These are phyloP conservation scores for Serinus canaria DNA, from an alignment of 2,113 vertebrate species.

Conservation along the genomic window DNA sequence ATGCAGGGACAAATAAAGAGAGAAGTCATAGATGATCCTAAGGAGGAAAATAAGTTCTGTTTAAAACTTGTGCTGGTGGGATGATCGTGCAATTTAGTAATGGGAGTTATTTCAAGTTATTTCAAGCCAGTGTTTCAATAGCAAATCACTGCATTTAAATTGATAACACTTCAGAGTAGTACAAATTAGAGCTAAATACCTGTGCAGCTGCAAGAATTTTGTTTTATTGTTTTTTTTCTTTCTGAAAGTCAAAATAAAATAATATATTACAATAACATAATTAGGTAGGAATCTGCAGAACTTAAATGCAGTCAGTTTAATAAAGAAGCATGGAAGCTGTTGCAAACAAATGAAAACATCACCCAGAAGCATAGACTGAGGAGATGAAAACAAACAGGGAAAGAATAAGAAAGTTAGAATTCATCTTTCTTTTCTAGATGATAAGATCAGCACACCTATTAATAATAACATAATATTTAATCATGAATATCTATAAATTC, in stretches of 20 bases:
- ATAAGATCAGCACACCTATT: conserved; percentile 17
- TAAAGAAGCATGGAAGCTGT: neutral
- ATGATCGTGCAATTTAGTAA: neutral
- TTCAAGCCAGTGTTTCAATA: conserved; percentile 17
- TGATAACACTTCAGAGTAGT: conserved; percentile 29
- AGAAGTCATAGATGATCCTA: neutral
- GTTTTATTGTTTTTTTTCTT: conserved; percentile 40
- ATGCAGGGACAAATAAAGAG: neutral
- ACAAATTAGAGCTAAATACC: conserved; percentile 51
- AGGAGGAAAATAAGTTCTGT: neutral
- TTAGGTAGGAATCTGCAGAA: conserved; percentile 2
- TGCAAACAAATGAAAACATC: conserved; percentile 9
- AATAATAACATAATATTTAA: neutral
- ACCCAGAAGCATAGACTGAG: neutral
- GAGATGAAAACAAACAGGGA: conserved; percentile 15
- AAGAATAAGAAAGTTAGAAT: conserved; percentile 9
- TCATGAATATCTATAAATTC: conserved; percentile 7
- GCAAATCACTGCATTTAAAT: conserved; percentile 9
- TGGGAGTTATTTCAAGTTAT: conserved; percentile 1
- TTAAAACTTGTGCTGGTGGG: neutral
- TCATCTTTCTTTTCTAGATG: neutral
- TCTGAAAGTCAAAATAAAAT: conserved; percentile 32
- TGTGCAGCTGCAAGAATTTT: conserved; percentile 25
- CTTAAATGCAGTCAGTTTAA: conserved; percentile 18
- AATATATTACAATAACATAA: conserved; percentile 53